Evolutionary conservation across 1,140 invertebrate genomes (phyloP), one percentile per base, ranked within the genome.

Genomic region (Berghia stephanieae): DNA sequence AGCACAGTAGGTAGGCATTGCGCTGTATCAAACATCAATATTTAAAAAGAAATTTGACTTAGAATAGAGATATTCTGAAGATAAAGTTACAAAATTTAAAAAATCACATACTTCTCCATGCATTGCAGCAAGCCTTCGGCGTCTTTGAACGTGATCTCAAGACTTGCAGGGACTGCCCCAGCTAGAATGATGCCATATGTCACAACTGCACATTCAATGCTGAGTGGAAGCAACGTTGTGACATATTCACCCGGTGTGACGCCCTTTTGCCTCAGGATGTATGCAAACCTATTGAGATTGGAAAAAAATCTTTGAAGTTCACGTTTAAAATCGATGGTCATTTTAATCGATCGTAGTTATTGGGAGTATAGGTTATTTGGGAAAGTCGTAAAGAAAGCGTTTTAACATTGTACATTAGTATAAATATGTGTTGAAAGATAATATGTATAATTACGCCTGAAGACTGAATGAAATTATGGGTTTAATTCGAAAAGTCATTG

Each of bases 241-340:
- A 68, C 66, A 24, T 68, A 68, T 27, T 68, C 66, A 8, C 66
- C 66, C 4, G 66, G 66, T 24, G 40, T 5, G 5, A 68, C 66
- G 34, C 66, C 66, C 34, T 68, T 38, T 24, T 68, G 18, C 36
- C 40, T 68, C 27, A 68, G 36, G 31, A 68, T 18, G 34, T 68
- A 38, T 5, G 66, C 66, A 40, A 68, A 68, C 34, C 66, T 68
- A n/a, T n/a, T n/a, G n/a, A n/a, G n/a, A n/a, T n/a, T n/a, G n/a
- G n/a, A n/a, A n/a, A n/a, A n/a, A n/a, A n/a, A n/a, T n/a, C n/a
- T n/a, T n/a, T n/a, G n/a, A n/a, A n/a, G n/a, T n/a, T n/a, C n/a
- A n/a, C n/a, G n/a, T n/a, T n/a, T n/a, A n/a, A n/a, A n/a, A n/a
- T n/a, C n/a, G n/a, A n/a, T n/a, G n/a, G 34, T 38, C 10, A 38